A percentile compares a stretch with the other conserved stretches of the same genome.
Evolutionary conservation across 2,797 vertebrate species (phyloP).

Genomic region (Protosalanx chinensis): DNA sequence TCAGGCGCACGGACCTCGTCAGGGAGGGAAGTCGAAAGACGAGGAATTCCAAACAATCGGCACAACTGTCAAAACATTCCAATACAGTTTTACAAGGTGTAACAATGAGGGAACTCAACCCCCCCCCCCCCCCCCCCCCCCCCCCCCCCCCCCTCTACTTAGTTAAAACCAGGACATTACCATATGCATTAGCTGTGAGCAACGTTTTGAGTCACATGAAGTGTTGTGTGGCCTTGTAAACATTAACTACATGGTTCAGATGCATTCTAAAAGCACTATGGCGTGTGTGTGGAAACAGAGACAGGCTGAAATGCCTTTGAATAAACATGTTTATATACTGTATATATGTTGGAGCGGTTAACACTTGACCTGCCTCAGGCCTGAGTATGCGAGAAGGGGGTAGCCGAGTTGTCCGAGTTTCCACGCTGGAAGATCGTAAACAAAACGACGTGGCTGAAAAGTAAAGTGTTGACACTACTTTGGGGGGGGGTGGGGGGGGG

Average conservation of each 20-base stretch:
- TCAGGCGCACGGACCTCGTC: constrained; percentile 36
- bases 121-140: constrained; percentile 8
- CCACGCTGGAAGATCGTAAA: constrained; percentile 27
- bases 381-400: neutral
- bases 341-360: neutral
- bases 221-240: constrained; percentile 3
- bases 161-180: neutral
- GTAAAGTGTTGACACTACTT: constrained; percentile 24
- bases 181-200: neutral
- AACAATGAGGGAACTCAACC: constrained; percentile 11
- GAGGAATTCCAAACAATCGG: constrained; percentile 37
- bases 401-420: neutral
- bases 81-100: constrained; percentile 49
- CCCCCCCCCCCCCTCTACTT: neutral
- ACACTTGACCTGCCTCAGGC: neutral
- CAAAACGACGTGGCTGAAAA: constrained; percentile 44
- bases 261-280: neutral
- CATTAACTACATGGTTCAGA: neutral
- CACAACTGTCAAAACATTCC: constrained; percentile 58
- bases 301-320: no score
- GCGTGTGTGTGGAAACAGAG: no score
- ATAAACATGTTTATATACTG: neutral
- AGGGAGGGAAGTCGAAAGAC: constrained; percentile 40
- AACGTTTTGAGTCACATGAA: neutral
- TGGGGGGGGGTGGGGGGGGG: neutral